phyloP scores from a whole-genome alignment of 2,113 vertebrate genomes.

The Macroglossus sobrinus region DNA sequence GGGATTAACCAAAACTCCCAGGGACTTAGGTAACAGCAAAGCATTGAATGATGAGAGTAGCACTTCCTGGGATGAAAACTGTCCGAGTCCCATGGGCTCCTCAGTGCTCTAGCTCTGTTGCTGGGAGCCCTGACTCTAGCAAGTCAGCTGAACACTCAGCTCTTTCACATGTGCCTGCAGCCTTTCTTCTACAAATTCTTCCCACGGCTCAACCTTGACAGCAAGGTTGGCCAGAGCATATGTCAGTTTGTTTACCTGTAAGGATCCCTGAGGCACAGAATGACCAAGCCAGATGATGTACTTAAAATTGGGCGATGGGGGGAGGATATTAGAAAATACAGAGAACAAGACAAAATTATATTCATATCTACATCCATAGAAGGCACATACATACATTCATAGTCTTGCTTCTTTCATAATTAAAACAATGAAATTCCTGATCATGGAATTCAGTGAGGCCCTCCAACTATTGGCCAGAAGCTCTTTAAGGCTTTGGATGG shows the following conservation, averaged over 20 bases:
- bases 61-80: background rate
- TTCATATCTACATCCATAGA: background rate
- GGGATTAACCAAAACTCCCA: background rate
- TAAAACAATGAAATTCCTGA: background rate
- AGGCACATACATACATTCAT: background rate
- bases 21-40: background rate
- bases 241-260: background rate
- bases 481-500: constrained; percentile 20
- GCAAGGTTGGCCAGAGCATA: background rate
- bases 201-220: background rate
- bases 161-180: background rate
- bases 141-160: background rate
- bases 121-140: background rate
- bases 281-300: background rate
- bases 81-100: too few species aligned
- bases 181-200: background rate
- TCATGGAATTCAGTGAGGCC: background rate
- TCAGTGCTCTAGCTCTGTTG: background rate
- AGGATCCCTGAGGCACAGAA: background rate
- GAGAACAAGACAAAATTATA: background rate
- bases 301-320: background rate
- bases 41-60: background rate
- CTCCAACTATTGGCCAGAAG: constrained; percentile 7
- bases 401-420: background rate
- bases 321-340: background rate